Evolutionary conservation across 2,888 invertebrate genomes (phyloP).

Genomic region (Cistogaster globosa): DNA sequence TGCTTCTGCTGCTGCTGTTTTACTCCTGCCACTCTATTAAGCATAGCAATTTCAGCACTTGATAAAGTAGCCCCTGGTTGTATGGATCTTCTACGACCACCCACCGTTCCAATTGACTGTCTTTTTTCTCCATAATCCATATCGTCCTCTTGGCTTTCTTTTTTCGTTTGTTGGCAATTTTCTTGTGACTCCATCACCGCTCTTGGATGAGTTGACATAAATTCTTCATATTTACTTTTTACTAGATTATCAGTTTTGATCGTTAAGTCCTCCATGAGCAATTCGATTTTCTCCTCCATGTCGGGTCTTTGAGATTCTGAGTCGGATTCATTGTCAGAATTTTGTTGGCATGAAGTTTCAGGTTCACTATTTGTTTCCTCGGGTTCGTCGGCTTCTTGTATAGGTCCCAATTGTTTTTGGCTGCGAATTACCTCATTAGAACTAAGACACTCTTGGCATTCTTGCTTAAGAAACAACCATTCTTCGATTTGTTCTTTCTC

Average conservation of each 20-base stretch:
- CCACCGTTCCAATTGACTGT: constrained; percentile 39
- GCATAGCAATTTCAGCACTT: constrained; percentile 85
- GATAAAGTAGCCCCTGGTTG: constrained; percentile 86
- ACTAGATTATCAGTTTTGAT: constrained; percentile 88
- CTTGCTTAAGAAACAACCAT: constrained; percentile 93
- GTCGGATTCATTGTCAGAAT: constrained; percentile 83
- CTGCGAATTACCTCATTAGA: constrained; percentile 80
- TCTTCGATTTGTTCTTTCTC: constrained; percentile 91
- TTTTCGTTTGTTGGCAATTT: constrained; percentile 75
- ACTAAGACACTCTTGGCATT: constrained; percentile 91
- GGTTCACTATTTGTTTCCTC: constrained; percentile 86
- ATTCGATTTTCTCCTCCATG: constrained; percentile 88
- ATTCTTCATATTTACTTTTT: constrained; percentile 86
- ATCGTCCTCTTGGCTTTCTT: constrained; percentile 34
- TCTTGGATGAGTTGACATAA: constrained; percentile 83
- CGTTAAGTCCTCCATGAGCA: constrained; percentile 88
- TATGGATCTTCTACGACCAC: constrained; percentile 84
- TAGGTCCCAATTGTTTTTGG: constrained; percentile 76
- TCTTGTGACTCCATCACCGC: constrained; percentile 82
- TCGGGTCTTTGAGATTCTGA: constrained; percentile 86
- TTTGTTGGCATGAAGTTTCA: constrained; percentile 83
- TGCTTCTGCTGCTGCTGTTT: constrained; percentile 69
- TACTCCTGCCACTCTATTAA: constrained; percentile 85
- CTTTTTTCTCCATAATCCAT: constrained; percentile 51
- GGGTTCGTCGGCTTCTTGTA: constrained; percentile 85